Conservation (phyloP, 2,797 vertebrate genomes). For the Catamblyrhynchus diadema region DNA sequence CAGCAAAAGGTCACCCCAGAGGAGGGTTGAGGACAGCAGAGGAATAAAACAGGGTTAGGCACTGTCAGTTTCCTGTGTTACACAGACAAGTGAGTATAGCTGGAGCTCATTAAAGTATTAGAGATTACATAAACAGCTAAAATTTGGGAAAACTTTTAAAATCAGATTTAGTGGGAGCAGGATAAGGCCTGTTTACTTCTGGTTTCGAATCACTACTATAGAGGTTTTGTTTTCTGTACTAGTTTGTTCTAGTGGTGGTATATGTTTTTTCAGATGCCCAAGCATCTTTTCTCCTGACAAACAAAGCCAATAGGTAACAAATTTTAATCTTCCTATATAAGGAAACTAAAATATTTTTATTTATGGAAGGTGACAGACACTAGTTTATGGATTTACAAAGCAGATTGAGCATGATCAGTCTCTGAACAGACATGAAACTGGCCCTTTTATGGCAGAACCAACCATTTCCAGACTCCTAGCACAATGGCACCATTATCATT, state of each 20-base stretch:
- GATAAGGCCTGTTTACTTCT: background rate
- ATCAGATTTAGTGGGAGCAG: background rate
- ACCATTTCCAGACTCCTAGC: conserved; percentile 1
- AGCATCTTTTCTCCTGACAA: background rate
- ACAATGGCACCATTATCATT: background rate
- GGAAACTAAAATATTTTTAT: background rate
- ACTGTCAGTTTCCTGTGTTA: background rate
- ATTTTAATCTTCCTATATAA: background rate
- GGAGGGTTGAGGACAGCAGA: background rate
- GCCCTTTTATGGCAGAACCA: background rate
- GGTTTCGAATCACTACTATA: background rate
- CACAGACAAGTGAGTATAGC: background rate
- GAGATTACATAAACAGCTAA: background rate
- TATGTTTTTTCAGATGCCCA: background rate
- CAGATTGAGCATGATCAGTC: background rate
- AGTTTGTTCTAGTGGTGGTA: background rate
- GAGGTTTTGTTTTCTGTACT: background rate
- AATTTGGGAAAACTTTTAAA: conserved; percentile 8
- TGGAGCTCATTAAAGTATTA: background rate
- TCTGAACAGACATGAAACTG: background rate
- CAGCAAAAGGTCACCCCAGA: background rate
- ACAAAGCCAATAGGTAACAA: background rate
- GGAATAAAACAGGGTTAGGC: background rate
- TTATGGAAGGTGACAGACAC: background rate
- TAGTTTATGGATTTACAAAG: background rate